phyloP scores from a whole-genome alignment of 2,797 vertebrate species.

The Sardinella longiceps region DNA sequence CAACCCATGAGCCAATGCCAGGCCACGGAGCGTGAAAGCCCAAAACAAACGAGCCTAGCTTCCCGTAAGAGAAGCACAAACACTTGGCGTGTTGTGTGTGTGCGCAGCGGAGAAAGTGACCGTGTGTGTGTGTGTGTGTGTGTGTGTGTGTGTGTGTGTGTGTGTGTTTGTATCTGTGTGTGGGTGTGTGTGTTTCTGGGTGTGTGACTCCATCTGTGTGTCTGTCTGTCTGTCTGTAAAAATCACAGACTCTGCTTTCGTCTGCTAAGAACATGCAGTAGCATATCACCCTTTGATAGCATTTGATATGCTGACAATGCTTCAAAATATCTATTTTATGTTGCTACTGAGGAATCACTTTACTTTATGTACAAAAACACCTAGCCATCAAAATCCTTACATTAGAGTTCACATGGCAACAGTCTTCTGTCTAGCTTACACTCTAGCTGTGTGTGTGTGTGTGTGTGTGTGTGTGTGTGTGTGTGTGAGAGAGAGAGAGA shows the following conservation, averaged over 20 bases:
- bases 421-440: too few species aligned
- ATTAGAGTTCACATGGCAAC: neutral
- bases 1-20: neutral
- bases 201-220: neutral
- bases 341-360: neutral
- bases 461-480: neutral
- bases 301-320: neutral
- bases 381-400: neutral
- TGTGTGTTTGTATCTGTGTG: neutral
- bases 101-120: neutral
- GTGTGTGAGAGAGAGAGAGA: too few species aligned
- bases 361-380: neutral
- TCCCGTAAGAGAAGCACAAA: conserved; percentile 16
- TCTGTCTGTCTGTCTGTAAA: neutral
- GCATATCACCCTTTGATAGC: neutral
- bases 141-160: neutral
- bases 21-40: conserved; percentile 4
- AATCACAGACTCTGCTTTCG: neutral
- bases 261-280: neutral
- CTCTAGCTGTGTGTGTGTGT: neutral
- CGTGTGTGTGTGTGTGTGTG: neutral
- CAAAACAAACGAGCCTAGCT: conserved; percentile 10
- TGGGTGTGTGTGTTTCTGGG: neutral
- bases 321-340: neutral
- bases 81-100: neutral